Conservation (phyloP, 2,888 invertebrate genomes). For the Megastigmus dorsalis region DNA sequence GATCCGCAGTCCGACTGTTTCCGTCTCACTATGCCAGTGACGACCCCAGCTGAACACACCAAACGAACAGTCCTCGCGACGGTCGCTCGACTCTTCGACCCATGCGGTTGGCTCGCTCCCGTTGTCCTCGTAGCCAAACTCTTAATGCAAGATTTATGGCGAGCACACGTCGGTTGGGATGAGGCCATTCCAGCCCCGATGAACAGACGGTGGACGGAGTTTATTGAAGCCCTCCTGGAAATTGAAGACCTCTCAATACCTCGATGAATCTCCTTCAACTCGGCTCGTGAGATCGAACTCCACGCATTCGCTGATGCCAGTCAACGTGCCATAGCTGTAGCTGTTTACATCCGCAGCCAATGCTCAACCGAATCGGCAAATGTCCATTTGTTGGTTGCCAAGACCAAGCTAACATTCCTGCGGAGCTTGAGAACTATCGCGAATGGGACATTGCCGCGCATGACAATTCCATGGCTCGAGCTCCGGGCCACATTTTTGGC, state of each 20-base stretch:
- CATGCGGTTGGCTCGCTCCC: slow-evolving; percentile 18
- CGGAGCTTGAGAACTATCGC: background rate
- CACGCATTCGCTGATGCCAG: slow-evolving; percentile 12
- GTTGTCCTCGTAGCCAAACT: background rate
- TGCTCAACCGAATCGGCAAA: background rate
- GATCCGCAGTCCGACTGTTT: background rate
- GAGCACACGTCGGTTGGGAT: slow-evolving; percentile 11
- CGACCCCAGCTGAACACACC: background rate
- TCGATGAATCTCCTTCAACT: too few relatives aligned
- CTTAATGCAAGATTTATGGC: slow-evolving; percentile 21
- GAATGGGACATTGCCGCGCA: background rate
- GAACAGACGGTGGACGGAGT: background rate
- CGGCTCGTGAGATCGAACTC: background rate
- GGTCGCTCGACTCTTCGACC: slow-evolving; percentile 5
- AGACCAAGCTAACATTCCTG: background rate
- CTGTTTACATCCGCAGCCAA: background rate
- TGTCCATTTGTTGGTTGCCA: background rate
- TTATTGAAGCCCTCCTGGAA: too few relatives aligned
- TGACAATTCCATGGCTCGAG: background rate
- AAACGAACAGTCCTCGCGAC: background rate
- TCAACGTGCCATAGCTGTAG: background rate
- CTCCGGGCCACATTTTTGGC: background rate
- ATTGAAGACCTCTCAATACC: too few relatives aligned
- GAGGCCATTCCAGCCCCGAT: background rate
- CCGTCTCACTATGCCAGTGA: background rate